A percentile compares a stretch with the other conserved stretches of the same genome.
phyloP scores from a whole-genome alignment of 2,797 vertebrate species.

The Coregonus ussuriensis region DNA sequence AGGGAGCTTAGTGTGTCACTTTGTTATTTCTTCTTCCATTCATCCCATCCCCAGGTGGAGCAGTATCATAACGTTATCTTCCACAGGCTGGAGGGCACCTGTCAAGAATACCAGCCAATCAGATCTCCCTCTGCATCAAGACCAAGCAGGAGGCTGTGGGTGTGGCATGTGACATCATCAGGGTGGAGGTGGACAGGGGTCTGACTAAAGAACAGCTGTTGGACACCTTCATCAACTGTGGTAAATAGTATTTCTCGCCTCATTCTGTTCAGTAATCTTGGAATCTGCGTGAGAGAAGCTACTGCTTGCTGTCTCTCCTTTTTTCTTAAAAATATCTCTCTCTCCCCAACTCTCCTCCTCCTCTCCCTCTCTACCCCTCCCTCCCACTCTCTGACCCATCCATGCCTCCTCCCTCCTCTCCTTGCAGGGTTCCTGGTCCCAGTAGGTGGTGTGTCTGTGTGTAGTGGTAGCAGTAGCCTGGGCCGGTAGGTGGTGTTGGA shows the following conservation, averaged over 20 bases:
- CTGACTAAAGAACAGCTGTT: slow-evolving; percentile 91
- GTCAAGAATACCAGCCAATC: slow-evolving; percentile 85
- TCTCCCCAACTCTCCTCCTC: background rate
- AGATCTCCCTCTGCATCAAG: slow-evolving; percentile 88
- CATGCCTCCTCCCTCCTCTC: background rate
- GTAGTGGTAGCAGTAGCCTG: slow-evolving; percentile 59
- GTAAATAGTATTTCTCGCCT: slow-evolving; percentile 64
- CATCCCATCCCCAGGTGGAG: slow-evolving; percentile 80
- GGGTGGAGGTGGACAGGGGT: slow-evolving; percentile 83
- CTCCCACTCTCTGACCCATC: background rate
- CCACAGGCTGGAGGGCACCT: slow-evolving; percentile 92
- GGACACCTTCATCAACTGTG: slow-evolving; percentile 87
- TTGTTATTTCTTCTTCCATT: background rate
- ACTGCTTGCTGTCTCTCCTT: background rate
- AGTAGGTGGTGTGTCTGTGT: slow-evolving; percentile 54
- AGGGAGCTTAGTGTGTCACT: background rate
- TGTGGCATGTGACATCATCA: slow-evolving; percentile 84
- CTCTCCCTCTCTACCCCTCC: too few relatives aligned
- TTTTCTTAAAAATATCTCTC: background rate
- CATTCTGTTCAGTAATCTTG: background rate
- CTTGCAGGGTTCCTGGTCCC: slow-evolving; percentile 86
- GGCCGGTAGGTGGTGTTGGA: slow-evolving; percentile 83
- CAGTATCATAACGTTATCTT: slow-evolving; percentile 92
- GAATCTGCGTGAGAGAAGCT: background rate
- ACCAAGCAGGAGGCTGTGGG: slow-evolving; percentile 86